Base-by-base conservation (phyloP, 2,113 vertebrate genomes). In the Engystomops pustulosus region DNA sequence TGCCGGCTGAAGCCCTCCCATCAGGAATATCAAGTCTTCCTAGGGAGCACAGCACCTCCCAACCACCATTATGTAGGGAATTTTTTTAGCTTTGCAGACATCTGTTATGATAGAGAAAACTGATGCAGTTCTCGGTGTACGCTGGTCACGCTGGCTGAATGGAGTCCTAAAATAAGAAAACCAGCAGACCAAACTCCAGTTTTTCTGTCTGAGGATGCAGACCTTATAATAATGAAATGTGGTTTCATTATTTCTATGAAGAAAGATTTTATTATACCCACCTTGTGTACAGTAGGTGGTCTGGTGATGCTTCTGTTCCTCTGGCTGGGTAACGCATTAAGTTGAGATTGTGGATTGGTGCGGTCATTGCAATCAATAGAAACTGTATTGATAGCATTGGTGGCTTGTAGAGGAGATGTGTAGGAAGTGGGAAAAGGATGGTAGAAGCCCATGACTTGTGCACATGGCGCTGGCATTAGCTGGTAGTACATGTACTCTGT, bases 361-460 rank as follows among this genome's bases (percentile, higher is more conserved):
- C 96, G 95, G 82, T 99, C 97, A 0, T 90, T n/a, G 79, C 96
- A 95, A 1, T 99, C 97, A 23, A 95, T 41, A 14, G 95, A 91
- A 3, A 96, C 90, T 1, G 96, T 72, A 88, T 89, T 96, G 3
- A 96, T 93, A 86, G 96, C 89, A 69, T 88, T 95, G 2, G 93
- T 85, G 72, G 96, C n/a, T 87, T 96, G 97, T 69, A 98, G 94
- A 2, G 97, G 93, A 6, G 92, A 90, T 2, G 95, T 90, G 36
- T 97, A 99, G 0, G 96, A 91, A 2, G 94, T 65, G 60, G 95
- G 95, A 78, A 98, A 97, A 55, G 97, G 96, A 90, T 98, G 97
- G 87, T 98, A 99, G 90, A 99, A 99, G 81, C 98, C 98, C 98
- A 99, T 98, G 80, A 99, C 95, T 51, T 97, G 97, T 55, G 96